Evolutionary conservation across 1,140 invertebrate species (phyloP).

Genomic region (Bombus balteatus): DNA sequence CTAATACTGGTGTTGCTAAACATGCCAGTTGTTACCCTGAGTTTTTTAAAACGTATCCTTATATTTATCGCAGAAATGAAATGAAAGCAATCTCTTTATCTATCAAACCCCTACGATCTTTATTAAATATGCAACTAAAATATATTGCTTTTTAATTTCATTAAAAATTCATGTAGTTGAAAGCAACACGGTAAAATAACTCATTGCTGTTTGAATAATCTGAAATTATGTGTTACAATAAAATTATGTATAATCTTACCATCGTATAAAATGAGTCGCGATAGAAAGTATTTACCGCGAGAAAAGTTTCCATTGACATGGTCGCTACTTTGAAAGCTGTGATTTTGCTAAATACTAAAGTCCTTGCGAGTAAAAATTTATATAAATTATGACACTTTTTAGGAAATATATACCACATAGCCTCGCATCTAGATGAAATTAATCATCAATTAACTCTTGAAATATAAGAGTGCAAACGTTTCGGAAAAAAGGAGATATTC

Average conservation of each 20-base stretch:
- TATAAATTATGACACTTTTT: neutral
- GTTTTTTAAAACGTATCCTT: too few species aligned
- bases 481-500: neutral
- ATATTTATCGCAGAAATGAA: too few species aligned
- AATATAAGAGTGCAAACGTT: neutral
- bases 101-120: neutral
- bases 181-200: conserved; percentile 11
- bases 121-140: neutral
- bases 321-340: neutral
- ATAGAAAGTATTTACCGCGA: neutral
- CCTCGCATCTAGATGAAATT: neutral
- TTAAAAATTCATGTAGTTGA: neutral
- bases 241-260: neutral
- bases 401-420: conserved; percentile 1
- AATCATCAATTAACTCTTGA: neutral
- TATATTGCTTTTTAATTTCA: neutral
- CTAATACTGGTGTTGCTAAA: too few species aligned
- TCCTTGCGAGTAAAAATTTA: conserved; percentile 4
- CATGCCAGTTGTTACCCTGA: too few species aligned
- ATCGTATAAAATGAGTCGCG: neutral
- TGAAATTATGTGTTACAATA: neutral
- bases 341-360: neutral
- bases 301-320: conserved; percentile 3
- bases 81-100: too few species aligned
- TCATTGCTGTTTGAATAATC: conserved; percentile 14